phyloP scores from a whole-genome alignment of 2,113 vertebrate genomes.

The Microtus richardsoni region DNA sequence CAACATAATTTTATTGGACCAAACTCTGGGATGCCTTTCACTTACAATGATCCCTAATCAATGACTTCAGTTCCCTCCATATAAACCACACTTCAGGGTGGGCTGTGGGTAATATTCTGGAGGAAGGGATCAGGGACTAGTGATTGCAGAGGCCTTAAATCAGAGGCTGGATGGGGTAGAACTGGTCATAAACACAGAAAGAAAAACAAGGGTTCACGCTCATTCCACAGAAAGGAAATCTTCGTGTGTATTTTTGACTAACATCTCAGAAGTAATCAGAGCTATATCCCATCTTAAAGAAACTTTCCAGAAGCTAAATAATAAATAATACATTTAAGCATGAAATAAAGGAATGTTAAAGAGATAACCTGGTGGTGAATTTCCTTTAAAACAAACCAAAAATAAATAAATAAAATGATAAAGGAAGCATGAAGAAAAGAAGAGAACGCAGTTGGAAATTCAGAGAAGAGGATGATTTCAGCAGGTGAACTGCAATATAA shows the following conservation, averaged over 20 bases:
- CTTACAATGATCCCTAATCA: not conserved
- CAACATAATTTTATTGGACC: not conserved
- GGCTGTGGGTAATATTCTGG: not conserved
- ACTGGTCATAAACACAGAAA: not conserved
- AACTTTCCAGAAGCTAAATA: not conserved
- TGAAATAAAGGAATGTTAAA: not conserved
- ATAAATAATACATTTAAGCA: not conserved
- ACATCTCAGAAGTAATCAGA: not conserved
- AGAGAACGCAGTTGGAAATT: conserved; percentile 51
- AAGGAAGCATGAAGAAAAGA: not conserved
- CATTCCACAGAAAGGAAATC: not conserved
- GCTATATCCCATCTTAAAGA: not conserved
- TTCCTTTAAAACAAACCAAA: not conserved
- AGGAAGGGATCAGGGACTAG: not conserved
- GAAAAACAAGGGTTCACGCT: not conserved
- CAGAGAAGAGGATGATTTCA: not conserved
- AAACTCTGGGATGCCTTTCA: not conserved
- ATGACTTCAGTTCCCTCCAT: not conserved
- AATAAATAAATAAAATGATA: conserved; percentile 2
- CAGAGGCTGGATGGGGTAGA: not conserved
- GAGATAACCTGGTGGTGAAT: not conserved
- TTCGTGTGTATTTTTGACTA: not conserved
- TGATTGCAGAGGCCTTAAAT: not conserved
- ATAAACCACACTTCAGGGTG: not conserved
- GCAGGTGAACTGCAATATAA: not conserved